Base-by-base conservation (phyloP, 2,113 vertebrate species). In the Lutjanus erythropterus region DNA sequence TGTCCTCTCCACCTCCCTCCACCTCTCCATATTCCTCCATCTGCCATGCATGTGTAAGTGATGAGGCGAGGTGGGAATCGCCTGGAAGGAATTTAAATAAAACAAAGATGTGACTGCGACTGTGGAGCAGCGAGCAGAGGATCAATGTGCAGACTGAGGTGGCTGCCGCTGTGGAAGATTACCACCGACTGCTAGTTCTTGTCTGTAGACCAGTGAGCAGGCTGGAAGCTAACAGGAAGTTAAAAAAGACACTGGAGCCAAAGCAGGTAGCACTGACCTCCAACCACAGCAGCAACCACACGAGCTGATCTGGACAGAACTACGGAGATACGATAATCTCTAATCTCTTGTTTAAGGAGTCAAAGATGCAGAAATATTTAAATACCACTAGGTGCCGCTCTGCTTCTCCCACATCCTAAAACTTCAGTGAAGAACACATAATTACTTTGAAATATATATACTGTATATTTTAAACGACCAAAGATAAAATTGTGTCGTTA, bases 11-110 rank as follows among this genome's bases (percentile, higher is more conserved):
- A 2, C 12, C 21, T 66, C 35, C 7, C 29, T 70, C 42, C 31
- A 23, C 35, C 23, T 78, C 31, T n/a, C 21, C 3, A 5, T 37
- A 0, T 37, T n/a, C n/a, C 49, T 72, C n/a, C 49, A 37, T 59
- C n/a, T n/a, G n/a, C n/a, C n/a, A 58, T 68, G 71, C 55, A 61
- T 69, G 10, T n/a, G 42, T 50, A 39, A 67, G 68, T 27, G 46
- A 46, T 9, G 61, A 74, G 65, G 76, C 75, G 72, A 78, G 70
- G 80, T 27, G 72, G 53, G 79, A 79, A 23, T 46, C 58, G 3
- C 66, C 53, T 68, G 52, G 74, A 69, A 33, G 68, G 27, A 78
- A 85, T 60, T 50, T 49, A 81, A 81, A 58, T 42, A 21, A 19
- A 56, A 68, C 66, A 35, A 67, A 50, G 50, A 52, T 15, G 47